phyloP scores from a whole-genome alignment of 2,888 invertebrate genomes.

The Onthophagus sagittarius region DNA sequence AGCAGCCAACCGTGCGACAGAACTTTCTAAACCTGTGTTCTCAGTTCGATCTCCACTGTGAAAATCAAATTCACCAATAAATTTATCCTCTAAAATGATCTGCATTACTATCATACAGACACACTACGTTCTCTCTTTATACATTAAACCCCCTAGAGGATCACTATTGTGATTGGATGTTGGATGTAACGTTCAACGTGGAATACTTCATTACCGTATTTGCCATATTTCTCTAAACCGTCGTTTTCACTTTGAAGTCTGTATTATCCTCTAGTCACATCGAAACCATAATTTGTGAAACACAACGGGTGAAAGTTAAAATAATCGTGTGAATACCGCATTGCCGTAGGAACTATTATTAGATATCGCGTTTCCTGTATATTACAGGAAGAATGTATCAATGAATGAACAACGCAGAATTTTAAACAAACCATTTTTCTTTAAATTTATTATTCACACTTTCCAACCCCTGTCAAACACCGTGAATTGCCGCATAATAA shows the following conservation, averaged over 20 bases:
- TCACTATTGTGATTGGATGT: no score
- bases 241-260: not conserved
- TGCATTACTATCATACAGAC: no score
- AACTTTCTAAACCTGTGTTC: not conserved
- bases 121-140: no score
- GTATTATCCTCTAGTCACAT: not conserved
- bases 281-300: not conserved
- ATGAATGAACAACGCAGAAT: not conserved
- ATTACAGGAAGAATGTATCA: not conserved
- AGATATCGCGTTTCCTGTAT: not conserved
- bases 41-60: not conserved
- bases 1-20: not conserved
- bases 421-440: not conserved
- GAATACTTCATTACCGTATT: not conserved
- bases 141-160: no score
- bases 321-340: not conserved
- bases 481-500: not conserved
- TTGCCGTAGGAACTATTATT: not conserved
- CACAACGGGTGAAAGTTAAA: not conserved
- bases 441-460: not conserved
- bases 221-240: not conserved
- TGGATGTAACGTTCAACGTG: not conserved
- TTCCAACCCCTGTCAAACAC: not conserved
- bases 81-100: no score
- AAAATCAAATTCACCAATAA: no score